Base-by-base conservation (phyloP, 2,797 vertebrate species). In the Adrianichthys oophorus region DNA sequence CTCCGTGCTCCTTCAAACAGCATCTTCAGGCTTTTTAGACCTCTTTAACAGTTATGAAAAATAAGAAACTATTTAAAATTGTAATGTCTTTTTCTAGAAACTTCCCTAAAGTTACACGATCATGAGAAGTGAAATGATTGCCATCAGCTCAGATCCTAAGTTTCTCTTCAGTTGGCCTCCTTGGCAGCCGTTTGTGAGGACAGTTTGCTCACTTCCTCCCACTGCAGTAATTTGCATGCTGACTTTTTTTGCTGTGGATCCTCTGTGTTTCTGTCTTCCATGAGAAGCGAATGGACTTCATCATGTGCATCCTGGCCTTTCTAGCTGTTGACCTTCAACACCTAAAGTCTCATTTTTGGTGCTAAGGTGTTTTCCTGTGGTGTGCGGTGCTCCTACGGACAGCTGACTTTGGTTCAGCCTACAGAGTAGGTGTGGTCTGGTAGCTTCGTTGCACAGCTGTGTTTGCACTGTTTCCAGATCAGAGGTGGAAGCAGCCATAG, bases 1-100 rank as follows among this genome's bases (percentile, higher is more conserved):
- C 88, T 90, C 17, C 87, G 90, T 93, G 90, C 89, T 90, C 90
- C 90, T 93, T 86, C 90, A 90, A 12, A 10, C 7, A 32, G 8
- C 29, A 32, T 32, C 29, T 32, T 32, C 29, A 12, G 29, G 2
- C 29, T 32, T 32, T 32, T 32, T 10, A 32, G 2, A 2, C 3
- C 29, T 2, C 29, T 32, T 32, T 32, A 10, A 32, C 29, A 32
- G 2, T 32, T 10, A 32, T 3, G 29, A 32, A 8, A 32, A 10
- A 32, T 8, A 2, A 8, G 2, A 32, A 8, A 32, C 7, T 7
- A 6, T 5, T 5, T 7, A 26, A 32, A 7, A 2, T 37, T 37
- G 1, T 37, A 6, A 29, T 29, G 6, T 13, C 0, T 37, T 3
- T 37, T 12, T 37, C 32, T 37, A 37, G 3, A 37, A 37, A 37